Conservation (phyloP, 2,113 vertebrate species). For the Pygoscelis antarcticus region DNA sequence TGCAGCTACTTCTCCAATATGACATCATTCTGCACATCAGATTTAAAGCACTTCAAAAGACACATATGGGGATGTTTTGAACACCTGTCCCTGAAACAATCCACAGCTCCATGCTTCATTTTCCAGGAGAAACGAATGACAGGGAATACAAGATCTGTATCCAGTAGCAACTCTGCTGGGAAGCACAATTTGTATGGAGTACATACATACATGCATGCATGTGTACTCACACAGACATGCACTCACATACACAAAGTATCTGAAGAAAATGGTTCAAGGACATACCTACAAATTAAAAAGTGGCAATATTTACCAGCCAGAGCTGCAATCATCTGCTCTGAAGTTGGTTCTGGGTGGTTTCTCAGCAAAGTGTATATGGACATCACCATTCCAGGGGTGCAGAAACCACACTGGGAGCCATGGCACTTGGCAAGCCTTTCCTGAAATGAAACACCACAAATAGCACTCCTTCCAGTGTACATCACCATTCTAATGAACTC, state of each 20-base stretch:
- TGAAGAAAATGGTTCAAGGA: not conserved
- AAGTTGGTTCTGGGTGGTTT: conserved; percentile 78
- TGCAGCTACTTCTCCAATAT: not conserved
- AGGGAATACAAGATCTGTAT: not conserved
- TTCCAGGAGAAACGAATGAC: not conserved
- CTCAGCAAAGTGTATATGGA: conserved; percentile 85
- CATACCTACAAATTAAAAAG: not conserved
- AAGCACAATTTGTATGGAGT: not conserved
- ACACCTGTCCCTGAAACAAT: not conserved
- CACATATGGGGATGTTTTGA: not conserved
- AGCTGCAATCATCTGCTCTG: conserved; percentile 78
- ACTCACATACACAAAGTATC: not conserved
- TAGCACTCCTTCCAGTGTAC: not conserved
- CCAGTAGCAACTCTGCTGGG: not conserved
- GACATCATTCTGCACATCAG: not conserved
- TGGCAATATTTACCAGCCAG: conserved; percentile 72
- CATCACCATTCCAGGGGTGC: conserved; percentile 89
- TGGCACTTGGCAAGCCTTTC: conserved; percentile 87
- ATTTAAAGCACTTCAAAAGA: not conserved
- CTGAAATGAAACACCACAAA: conserved; percentile 53
- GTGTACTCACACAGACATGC: not conserved
- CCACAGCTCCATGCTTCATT: not conserved
- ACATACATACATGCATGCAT: not conserved
- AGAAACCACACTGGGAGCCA: conserved; percentile 90
- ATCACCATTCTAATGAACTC: not conserved